These are phyloP conservation scores for Centruroides sculpturatus DNA, from an alignment of 1,140 invertebrate species.

Conservation along the genomic window DNA sequence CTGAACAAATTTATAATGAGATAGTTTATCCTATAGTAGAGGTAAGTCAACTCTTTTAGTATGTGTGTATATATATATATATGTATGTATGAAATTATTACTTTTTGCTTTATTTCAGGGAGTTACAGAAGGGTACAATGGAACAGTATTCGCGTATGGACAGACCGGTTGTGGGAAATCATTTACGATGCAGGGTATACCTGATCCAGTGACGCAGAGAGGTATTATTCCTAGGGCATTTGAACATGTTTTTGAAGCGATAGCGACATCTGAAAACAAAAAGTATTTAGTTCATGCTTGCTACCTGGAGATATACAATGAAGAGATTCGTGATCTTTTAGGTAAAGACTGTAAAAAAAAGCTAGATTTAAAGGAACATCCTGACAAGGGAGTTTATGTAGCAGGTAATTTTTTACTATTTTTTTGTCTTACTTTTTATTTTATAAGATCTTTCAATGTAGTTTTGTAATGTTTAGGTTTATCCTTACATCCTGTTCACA, in stretches of 20 bases:
- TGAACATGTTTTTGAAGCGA: constrained; percentile 76
- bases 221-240: constrained; percentile 56
- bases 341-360: constrained; percentile 47
- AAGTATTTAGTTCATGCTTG: constrained; percentile 80
- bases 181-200: constrained; percentile 64
- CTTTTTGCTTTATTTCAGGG: constrained; percentile 35
- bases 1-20: constrained; percentile 51
- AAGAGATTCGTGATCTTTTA: constrained; percentile 63
- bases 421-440: no score
- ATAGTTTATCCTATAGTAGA: constrained; percentile 51
- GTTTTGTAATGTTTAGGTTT: constrained; percentile 33
- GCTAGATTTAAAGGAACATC: constrained; percentile 62
- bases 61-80: not conserved
- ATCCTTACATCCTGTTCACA: constrained; percentile 57
- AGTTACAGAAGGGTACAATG: constrained; percentile 73
- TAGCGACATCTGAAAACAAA: constrained; percentile 57
- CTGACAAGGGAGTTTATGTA: constrained; percentile 67
- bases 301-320: constrained; percentile 89
- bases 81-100: not conserved
- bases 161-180: constrained; percentile 66
- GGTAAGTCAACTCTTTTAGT: constrained; percentile 28
- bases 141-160: constrained; percentile 74
- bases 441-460: no score
- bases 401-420: constrained; percentile 33
- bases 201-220: constrained; percentile 36